A percentile compares a stretch with the other conserved stretches of the same genome.
phyloP scores from a whole-genome alignment of 2,113 vertebrate species.

The Gallinago paraguaiae region DNA sequence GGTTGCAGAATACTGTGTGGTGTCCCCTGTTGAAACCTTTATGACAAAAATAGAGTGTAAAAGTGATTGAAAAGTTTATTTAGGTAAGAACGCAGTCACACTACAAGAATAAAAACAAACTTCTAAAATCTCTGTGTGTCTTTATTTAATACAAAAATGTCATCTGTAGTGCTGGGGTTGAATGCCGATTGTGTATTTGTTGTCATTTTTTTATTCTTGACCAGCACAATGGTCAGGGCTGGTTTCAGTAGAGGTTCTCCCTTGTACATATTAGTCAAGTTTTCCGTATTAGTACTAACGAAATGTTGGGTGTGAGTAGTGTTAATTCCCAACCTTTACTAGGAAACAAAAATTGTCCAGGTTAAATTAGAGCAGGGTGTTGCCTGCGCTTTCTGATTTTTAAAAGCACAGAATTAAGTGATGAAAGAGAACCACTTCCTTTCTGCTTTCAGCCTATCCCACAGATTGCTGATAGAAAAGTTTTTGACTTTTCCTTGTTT shows the following conservation, averaged over 20 bases:
- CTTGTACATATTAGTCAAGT: neutral
- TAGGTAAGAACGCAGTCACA: neutral
- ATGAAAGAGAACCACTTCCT: neutral
- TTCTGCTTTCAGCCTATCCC: too few species aligned
- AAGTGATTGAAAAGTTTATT: constrained; percentile 22
- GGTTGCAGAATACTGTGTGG: neutral
- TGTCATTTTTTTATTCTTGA: neutral
- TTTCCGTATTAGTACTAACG: neutral
- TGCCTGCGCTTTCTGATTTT: neutral
- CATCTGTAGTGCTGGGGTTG: neutral
- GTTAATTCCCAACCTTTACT: neutral
- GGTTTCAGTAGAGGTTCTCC: neutral
- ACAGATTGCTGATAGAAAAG: too few species aligned
- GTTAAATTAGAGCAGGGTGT: neutral
- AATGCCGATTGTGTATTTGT: neutral
- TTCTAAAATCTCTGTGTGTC: neutral
- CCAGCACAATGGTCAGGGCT: neutral
- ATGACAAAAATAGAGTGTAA: neutral
- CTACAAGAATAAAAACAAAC: constrained; percentile 12
- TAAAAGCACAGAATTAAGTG: neutral
- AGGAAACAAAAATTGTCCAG: neutral
- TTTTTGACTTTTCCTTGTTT: too few species aligned
- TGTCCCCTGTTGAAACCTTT: neutral
- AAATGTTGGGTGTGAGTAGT: neutral
- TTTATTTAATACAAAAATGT: neutral